Evolutionary conservation across 1,140 invertebrate genomes (phyloP).

Genomic region (Manduca sexta): DNA sequence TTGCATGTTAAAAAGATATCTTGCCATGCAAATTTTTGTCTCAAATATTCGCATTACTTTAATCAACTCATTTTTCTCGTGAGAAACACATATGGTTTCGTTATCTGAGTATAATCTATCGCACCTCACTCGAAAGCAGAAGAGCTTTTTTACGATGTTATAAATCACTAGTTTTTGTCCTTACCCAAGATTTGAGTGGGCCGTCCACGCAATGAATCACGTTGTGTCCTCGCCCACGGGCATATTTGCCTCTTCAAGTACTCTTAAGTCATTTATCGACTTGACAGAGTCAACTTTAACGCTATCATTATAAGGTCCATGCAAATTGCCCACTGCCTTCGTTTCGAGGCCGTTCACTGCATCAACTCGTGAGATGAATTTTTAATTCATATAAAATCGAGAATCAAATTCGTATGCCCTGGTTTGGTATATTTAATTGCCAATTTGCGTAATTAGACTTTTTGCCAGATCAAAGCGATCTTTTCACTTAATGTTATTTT

Average conservation of each 20-base stretch:
- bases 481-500: no score
- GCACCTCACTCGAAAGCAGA: no score
- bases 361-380: slow-evolving; percentile 25
- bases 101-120: no score
- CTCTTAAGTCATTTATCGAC: slow-evolving; percentile 22
- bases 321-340: slow-evolving; percentile 1
- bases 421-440: no score
- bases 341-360: slow-evolving; percentile 36
- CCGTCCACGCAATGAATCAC: slow-evolving; percentile 47
- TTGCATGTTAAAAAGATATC: background rate
- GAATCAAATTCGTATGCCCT: slow-evolving; percentile 10
- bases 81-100: no score
- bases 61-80: no score
- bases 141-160: background rate
- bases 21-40: slow-evolving; percentile 1
- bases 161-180: background rate
- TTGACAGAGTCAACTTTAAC: slow-evolving; percentile 23
- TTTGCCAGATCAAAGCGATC: no score
- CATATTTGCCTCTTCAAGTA: slow-evolving; percentile 44
- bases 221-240: slow-evolving; percentile 45
- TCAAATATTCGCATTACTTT: background rate
- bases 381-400: slow-evolving; percentile 16
- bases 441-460: no score
- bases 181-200: slow-evolving; percentile 18
- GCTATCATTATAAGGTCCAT: slow-evolving; percentile 12